Evolutionary conservation across 2,797 vertebrate species (phyloP).

Genomic region (Miichthys miiuy): DNA sequence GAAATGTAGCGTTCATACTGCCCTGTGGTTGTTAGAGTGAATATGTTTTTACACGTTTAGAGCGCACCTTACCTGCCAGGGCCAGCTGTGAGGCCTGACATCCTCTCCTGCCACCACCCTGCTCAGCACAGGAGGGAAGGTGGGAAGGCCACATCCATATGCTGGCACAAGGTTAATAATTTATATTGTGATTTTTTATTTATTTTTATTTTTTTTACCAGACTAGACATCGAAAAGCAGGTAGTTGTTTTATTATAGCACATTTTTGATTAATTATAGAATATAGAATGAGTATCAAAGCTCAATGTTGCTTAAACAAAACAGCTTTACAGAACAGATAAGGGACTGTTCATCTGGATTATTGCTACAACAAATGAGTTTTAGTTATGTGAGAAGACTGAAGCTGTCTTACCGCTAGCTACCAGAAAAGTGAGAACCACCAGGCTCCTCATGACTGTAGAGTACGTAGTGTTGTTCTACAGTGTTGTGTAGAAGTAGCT

Average conservation of each 20-base stretch:
- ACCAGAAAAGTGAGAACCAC: slow-evolving; percentile 55
- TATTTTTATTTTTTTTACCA: not conserved
- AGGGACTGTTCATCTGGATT: not conserved
- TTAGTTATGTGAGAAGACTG: not conserved
- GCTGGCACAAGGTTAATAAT: slow-evolving; percentile 38
- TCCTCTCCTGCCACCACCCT: slow-evolving; percentile 70
- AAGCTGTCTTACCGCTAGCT: slow-evolving; percentile 55
- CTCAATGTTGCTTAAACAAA: not conserved
- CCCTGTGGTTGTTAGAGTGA: not conserved
- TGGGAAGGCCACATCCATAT: slow-evolving; percentile 63
- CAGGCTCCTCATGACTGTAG: slow-evolving; percentile 59
- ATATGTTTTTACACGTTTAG: not conserved
- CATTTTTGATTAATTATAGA: not conserved
- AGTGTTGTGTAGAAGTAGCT: not conserved
- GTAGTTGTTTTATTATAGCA: not conserved
- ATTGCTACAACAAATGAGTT: not conserved
- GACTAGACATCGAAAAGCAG: not conserved
- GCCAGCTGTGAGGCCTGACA: slow-evolving; percentile 69
- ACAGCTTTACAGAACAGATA: not conserved
- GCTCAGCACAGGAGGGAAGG: slow-evolving; percentile 52
- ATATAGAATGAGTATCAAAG: not conserved
- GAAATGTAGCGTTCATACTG: not conserved
- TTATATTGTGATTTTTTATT: not conserved
- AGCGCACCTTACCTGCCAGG: slow-evolving; percentile 67
- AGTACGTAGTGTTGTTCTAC: not conserved